Base-by-base conservation (phyloP, 1,140 invertebrate species). In the Piezodorus guildinii region DNA sequence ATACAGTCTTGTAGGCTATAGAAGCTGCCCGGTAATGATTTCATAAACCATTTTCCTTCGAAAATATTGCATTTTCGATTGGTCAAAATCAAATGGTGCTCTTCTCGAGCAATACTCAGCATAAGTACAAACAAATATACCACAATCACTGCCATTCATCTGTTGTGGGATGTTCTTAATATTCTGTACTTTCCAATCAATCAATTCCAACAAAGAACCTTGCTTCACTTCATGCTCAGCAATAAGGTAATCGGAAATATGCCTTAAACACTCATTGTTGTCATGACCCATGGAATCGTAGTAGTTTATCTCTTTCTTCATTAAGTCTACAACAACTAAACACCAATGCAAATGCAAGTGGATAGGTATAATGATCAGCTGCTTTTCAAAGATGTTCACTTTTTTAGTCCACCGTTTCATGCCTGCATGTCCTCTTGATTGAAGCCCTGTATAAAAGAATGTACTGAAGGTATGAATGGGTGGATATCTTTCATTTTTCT, bases 331-430 rank as follows among this genome's bases (percentile, higher is more conserved):
- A n/a, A 93, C 81, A 17, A 90, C 87, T 77, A 99, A 80, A 74
- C 94, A 97, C 96, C 96, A 99, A 76, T 99, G 96, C 65, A 96
- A 84, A 2, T 87, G 88, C 23, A 97, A 77, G 78, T 99, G 96
- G 30, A 99, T 84, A 0, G 96, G 96, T 17, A 98, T 81, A 8
- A 96, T 76, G 21, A 97, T 76, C 14, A 94, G 74, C 70, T 95
- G 87, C 69, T 87, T 79, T 2, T 81, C 74, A 74, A 97, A 96
- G 60, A 97, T 82, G 74, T 98, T 92, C 25, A 92, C 71, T 75
- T 91, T 94, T 62, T 85, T 82, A 0, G 94, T 96, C 93, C 94
- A 96, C 34, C 94, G 77, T 69, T 84, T 84, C 0, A 96, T 76
- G 6, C 82, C 83, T 1, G 79, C 68, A 68, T 91, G 85, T 0